phyloP scores from a whole-genome alignment of 1,140 invertebrate species.

The Eupeodes corollae region DNA sequence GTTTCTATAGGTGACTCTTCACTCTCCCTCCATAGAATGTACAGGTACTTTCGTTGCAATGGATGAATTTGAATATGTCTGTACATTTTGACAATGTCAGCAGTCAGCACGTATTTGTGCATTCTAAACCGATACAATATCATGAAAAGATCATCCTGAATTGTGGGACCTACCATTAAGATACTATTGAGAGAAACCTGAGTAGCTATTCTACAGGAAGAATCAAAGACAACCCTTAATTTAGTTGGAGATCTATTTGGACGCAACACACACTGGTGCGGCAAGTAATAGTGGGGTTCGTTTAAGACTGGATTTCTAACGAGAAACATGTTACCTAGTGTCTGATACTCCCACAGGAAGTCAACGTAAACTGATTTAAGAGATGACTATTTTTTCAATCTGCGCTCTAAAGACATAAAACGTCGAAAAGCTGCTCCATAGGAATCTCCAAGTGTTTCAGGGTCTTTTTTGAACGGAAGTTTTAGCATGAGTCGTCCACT shows the following conservation, averaged over 20 bases:
- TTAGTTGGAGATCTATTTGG: conserved; percentile 16
- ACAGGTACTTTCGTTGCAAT: conserved; percentile 20
- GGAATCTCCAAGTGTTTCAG: background rate
- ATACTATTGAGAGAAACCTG: background rate
- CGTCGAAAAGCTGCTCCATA: background rate
- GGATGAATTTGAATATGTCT: conserved; percentile 14
- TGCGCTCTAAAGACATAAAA: background rate
- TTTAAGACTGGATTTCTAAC: background rate
- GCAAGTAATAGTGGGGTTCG: conserved; percentile 14
- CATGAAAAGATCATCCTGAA: background rate
- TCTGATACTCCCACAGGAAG: conserved; percentile 12
- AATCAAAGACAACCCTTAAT: conserved; percentile 15
- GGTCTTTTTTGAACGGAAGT: background rate
- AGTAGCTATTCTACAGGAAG: background rate
- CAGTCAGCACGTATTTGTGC: conserved; percentile 9
- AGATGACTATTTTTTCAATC: background rate
- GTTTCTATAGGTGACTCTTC: conserved; percentile 9
- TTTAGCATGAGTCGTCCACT: conserved; percentile 3
- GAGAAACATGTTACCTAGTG: conserved; percentile 16
- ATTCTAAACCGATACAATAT: conserved; percentile 4
- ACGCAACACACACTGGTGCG: conserved; percentile 23
- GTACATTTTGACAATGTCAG: conserved; percentile 26
- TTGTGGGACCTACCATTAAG: background rate
- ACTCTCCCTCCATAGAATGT: conserved; percentile 29
- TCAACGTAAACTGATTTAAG: background rate